Base-by-base conservation (phyloP, 2,113 vertebrate genomes). In the Thymallus thymallus region DNA sequence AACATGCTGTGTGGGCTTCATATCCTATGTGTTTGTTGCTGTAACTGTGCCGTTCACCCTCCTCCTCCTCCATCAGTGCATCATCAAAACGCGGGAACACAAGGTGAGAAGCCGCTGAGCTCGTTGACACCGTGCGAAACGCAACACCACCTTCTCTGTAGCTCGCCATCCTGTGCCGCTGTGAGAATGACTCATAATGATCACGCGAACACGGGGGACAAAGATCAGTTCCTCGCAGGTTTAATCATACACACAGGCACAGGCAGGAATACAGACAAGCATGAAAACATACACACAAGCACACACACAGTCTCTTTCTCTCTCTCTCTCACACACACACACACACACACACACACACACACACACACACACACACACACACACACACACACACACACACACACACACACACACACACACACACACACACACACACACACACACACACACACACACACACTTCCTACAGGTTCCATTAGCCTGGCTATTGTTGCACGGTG, bases 141-240 rank as follows among this genome's bases (percentile, higher is more conserved):
- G 77, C 76, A 86, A 84, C 83, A 20, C 64, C 6, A 3, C 7
- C 18, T 32, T n/a, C 20, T 10, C 24, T 30, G 24, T 29, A 64
- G 14, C 62, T 64, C 24, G 62, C 20, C 29, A 35, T 6, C 64
- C 64, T 14, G 13, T 64, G 18, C 66, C 78, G 77, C 74, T 74
- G 62, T 12, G 76, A 76, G 76, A 70, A 4, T 80, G 85, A 88
- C 77, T 90, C 86, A 87, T 82, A 74, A 55, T 58, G 71, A 81
- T 79, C 76, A 81, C 69, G 69, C 76, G 78, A 55, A 69, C 48
- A 69, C 56, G 76, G 72, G 80, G 72, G 74, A n/a, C 76, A 62
- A 55, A 74, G 66, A 6, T 46, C 66, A 51, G 16, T 18, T 18
- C 3, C 12, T 18, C 48, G 35, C 35, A 41, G 35, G 9, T 41